These are phyloP conservation scores for Drosophila navojoa DNA, from an alignment of 1,140 invertebrate genomes.

Conservation along the genomic window DNA sequence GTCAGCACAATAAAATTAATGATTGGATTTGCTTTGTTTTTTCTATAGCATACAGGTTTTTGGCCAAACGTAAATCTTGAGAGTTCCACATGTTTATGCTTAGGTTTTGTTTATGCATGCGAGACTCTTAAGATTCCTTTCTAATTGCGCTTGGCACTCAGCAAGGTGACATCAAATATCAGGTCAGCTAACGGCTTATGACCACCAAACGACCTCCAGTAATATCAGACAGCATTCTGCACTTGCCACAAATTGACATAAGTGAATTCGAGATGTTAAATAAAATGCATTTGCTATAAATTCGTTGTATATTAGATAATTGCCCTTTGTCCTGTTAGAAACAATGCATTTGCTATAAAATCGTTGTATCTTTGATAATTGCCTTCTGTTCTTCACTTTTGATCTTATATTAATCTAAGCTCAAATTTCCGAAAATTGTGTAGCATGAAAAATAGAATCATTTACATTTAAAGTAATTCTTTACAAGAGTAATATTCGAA, in stretches of 20 bases:
- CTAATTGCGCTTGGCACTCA: constrained; percentile 73
- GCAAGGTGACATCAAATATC: constrained; percentile 52
- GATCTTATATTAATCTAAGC: no score
- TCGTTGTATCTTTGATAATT: no score
- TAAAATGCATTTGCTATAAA: no score
- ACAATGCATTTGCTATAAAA: no score
- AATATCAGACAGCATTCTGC: constrained; percentile 4
- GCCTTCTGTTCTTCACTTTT: no score
- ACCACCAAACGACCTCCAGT: constrained; percentile 44
- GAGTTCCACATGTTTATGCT: constrained; percentile 1
- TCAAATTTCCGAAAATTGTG: no score
- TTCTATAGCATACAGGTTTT: constrained; percentile 74
- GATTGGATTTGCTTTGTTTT: constrained; percentile 42
- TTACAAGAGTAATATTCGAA: no score
- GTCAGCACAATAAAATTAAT: constrained; percentile 82
- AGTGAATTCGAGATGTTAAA: no score
- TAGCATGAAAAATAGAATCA: no score
- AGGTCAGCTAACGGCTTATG: constrained; percentile 67
- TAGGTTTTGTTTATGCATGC: constrained; percentile 25
- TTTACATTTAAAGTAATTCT: no score
- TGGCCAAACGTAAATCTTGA: constrained; percentile 67
- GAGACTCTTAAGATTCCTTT: constrained; percentile 78
- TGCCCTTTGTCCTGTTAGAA: no score
- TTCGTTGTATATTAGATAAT: no score
- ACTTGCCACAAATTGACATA: constrained; percentile 27